Evolutionary conservation across 2,113 vertebrate genomes (phyloP).

Genomic region (Heloderma charlesbogerti): DNA sequence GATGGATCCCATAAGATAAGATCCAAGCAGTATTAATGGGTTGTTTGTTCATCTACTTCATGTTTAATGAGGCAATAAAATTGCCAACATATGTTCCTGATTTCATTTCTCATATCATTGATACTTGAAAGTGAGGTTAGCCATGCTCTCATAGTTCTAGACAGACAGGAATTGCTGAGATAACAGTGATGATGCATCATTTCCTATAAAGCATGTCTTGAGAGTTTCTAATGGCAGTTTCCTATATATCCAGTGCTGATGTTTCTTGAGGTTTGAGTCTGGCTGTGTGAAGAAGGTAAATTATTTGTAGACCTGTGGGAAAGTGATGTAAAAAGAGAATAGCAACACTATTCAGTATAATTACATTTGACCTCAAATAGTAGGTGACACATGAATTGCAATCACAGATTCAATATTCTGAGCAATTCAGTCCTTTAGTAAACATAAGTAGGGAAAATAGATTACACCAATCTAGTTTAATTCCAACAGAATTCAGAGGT

Average conservation of each 20-base stretch:
- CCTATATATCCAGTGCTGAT: not conserved
- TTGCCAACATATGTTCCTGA: slow-evolving; percentile 7
- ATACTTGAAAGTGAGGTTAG: not conserved
- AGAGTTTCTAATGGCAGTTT: not conserved
- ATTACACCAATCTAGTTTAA: too few relatives aligned
- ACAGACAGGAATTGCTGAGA: not conserved
- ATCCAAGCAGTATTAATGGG: slow-evolving; percentile 12
- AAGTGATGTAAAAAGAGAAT: not conserved
- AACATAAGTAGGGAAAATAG: too few relatives aligned
- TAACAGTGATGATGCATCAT: accelerated
- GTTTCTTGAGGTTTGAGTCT: slow-evolving; percentile 12
- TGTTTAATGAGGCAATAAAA: slow-evolving; percentile 36
- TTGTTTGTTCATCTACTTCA: slow-evolving; percentile 35
- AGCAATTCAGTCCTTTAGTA: too few relatives aligned
- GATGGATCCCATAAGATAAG: slow-evolving; percentile 41
- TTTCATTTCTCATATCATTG: slow-evolving; percentile 22
- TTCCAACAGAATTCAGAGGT: too few relatives aligned
- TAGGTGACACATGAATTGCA: too few relatives aligned
- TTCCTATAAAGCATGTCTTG: not conserved
- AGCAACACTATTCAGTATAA: not conserved
- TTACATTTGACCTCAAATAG: too few relatives aligned
- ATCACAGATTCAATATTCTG: too few relatives aligned
- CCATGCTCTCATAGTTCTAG: not conserved
- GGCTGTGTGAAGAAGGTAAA: slow-evolving; percentile 11
- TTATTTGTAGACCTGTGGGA: not conserved